Evolutionary conservation across 1,140 invertebrate genomes (phyloP), one percentile per base, ranked within the genome.

Genomic region (Eriosoma lanigerum): DNA sequence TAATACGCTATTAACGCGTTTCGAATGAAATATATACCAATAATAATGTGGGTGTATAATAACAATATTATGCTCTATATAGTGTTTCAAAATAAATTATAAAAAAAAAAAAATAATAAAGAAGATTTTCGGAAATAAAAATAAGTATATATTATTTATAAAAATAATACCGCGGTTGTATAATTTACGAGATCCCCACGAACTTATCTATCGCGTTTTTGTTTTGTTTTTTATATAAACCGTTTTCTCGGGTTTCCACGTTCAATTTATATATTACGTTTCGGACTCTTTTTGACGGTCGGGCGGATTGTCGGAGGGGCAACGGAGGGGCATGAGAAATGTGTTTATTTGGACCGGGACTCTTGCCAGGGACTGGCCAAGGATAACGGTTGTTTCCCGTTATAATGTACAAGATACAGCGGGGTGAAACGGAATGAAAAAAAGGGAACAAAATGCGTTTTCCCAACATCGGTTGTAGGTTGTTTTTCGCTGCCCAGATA

Each of bases 331-430:
- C n/a, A 76, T 58, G 52, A 76, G 73, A 76, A 76, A 56, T 60
- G 73, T 75, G 72, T 75, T 75, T 75, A 75, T 52, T 75, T 56
- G 50, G 50, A 75, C 26, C 32, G 26, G 73, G 73, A 76, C 26
- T 76, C 58, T 76, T 76, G 73, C 73, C 73, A 76, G 24, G 17
- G 1, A 76, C 52, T 24, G 32, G 52, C 54, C 50, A 38, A 58
- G 32, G 50, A 73, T 73, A 73, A 72, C 68, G 50, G 70, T 56
- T 75, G 46, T 72, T 56, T 72, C 24, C 15, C 24, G 46, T 26
- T 46, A 46, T 21, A 29, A 10, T 48, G 46, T 10, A 48, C 46
- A 48, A 8, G 46, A 15, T 48, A 15, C 12, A 15, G 24, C 24
- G 6, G 6, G 15, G 10, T 9, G 12, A n/a, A n/a, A 64, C 19